Percentiles rank a stretch among this genome's conserved stretches.
Evolutionary conservation across 2,888 invertebrate species (phyloP).

Genomic region (Stenichneumon culpator): DNA sequence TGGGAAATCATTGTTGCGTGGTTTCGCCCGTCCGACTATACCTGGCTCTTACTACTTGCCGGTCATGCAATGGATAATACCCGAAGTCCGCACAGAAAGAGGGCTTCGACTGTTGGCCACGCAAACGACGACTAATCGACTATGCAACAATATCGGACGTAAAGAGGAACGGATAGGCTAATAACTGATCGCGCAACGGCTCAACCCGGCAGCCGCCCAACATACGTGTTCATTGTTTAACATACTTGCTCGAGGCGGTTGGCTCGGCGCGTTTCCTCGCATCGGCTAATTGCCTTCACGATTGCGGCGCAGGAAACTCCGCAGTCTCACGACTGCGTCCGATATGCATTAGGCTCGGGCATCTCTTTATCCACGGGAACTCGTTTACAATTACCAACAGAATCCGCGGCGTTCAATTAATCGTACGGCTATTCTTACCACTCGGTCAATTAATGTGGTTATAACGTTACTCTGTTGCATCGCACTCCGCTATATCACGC

Average conservation of each 20-base stretch:
- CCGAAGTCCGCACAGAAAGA: background rate
- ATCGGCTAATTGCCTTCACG: slow-evolving; percentile 37
- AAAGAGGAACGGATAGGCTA: background rate
- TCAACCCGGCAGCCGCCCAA: background rate
- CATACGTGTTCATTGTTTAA: slow-evolving; percentile 24
- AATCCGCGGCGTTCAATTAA: background rate
- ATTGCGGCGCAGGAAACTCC: slow-evolving; percentile 5
- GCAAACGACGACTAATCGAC: background rate
- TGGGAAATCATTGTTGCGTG: slow-evolving; percentile 23
- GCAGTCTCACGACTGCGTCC: background rate
- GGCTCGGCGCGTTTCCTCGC: background rate
- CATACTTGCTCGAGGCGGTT: slow-evolving; percentile 13
- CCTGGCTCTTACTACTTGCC: slow-evolving; percentile 11
- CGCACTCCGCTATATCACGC: background rate
- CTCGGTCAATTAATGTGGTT: background rate
- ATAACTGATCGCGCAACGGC: background rate
- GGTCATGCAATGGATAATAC: background rate
- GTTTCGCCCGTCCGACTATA: slow-evolving; percentile 24
- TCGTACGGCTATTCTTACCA: background rate
- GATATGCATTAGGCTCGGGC: background rate
- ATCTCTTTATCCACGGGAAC: background rate
- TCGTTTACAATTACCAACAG: background rate
- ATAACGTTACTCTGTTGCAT: background rate
- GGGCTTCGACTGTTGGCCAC: background rate
- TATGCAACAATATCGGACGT: background rate